These are phyloP conservation scores for Cosmorhoe ocellata DNA, from an alignment of 2,888 invertebrate genomes.

Conservation along the genomic window DNA sequence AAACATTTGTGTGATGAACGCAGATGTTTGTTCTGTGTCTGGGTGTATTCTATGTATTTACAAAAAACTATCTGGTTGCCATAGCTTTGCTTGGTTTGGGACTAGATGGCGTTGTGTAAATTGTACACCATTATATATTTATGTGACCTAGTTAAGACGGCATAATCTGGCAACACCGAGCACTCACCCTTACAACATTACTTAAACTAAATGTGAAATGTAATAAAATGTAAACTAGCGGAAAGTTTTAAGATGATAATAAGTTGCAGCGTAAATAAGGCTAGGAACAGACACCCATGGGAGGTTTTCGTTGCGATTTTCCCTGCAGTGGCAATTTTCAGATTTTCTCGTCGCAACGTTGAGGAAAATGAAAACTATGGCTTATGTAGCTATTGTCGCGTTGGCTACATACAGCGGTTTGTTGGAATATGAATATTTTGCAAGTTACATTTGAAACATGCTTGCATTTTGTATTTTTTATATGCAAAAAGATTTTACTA, in stretches of 20 bases:
- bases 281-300: slow-evolving; percentile 1
- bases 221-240: neutral
- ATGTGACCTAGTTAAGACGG: too few species aligned
- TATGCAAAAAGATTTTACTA: too few species aligned
- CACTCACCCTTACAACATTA: too few species aligned
- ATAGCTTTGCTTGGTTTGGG: too few species aligned
- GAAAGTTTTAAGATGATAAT: slow-evolving; percentile 4
- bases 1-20: too few species aligned
- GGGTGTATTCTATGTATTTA: too few species aligned
- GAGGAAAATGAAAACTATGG: slow-evolving; percentile 3
- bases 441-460: neutral
- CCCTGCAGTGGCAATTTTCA: slow-evolving; percentile 9
- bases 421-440: slow-evolving; percentile 1
- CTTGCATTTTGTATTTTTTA: too few species aligned
- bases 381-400: neutral
- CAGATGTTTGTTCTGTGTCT: too few species aligned
- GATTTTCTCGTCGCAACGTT: slow-evolving; percentile 1
- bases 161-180: too few species aligned
- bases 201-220: neutral
- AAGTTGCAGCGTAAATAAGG: slow-evolving; percentile 11
- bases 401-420: neutral
- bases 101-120: too few species aligned
- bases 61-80: too few species aligned
- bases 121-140: too few species aligned
- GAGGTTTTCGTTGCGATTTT: slow-evolving; percentile 9